Base-by-base conservation (phyloP, 23 tunicate species). In the Clavelina lepadiformis region DNA sequence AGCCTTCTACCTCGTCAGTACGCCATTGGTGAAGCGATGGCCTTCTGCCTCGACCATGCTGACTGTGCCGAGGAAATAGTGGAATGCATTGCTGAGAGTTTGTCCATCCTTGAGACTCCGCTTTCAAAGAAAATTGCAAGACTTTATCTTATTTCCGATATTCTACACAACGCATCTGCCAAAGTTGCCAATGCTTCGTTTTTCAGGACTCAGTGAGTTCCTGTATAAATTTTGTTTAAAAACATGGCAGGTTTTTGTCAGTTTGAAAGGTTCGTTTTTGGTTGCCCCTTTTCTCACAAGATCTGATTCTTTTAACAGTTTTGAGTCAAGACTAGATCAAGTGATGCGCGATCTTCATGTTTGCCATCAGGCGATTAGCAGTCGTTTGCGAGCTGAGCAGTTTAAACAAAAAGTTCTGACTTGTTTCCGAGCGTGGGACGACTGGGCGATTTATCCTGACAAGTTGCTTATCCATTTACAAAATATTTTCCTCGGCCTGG, bases 21-120 rank as follows among this genome's bases (percentile, higher is more conserved):
- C 19, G 62, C 78, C 1, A 76, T 89, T 49, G 97, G 91, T 2
- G 94, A 85, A 18, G 94, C 88, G 19, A 84, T 83, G 88, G 88
- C 73, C 33, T 93, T 83, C 74, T 93, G 98, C 47, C 56, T 93
- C 49, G 86, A 85, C 31, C 94, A 85, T 74, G 67, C 92, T 15
- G 94, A 93, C 22, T 67, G 88, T 46, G 98, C 97, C 4, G 97
- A 89, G 33, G 97, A 89, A 60, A 89, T 89, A 8, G 97, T 89
- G 18, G 97, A 89, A 65, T 89, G 97, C 58, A 75, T 89, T 19
- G 73, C 80, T 51, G 97, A 89, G 37, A 82, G 91, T 28, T 52
- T 81, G 54, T 81, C 83, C 18, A 89, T 89, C 15, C 72, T 89
- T 31, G 91, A 89, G 38, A 89, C 97, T 0, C 97, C 97, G 18